Conservation (phyloP, 2,797 vertebrate species). For the Silurus lanzhouensis region DNA sequence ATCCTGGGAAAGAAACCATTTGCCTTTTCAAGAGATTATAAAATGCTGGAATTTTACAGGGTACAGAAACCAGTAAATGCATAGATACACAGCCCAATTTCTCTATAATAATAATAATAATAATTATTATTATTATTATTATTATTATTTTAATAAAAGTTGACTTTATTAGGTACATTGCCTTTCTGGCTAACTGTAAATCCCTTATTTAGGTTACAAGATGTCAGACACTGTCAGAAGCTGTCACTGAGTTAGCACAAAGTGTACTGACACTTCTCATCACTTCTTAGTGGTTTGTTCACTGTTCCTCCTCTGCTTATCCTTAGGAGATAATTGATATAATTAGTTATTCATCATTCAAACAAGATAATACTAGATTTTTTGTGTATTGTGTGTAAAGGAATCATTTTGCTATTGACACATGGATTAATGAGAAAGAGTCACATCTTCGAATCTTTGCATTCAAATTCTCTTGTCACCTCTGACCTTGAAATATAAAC, state of each 20-base stretch:
- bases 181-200: too few relatives aligned
- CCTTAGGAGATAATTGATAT: conserved; percentile 2
- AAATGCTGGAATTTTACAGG: not conserved
- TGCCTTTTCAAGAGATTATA: not conserved
- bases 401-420: not conserved
- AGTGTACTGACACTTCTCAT: not conserved
- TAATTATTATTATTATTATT: too few relatives aligned
- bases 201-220: not conserved
- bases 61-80: not conserved
- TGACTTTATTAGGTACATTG: too few relatives aligned
- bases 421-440: not conserved
- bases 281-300: not conserved
- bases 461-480: not conserved
- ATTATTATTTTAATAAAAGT: too few relatives aligned
- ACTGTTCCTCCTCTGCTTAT: not conserved
- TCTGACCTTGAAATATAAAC: not conserved
- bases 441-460: not conserved
- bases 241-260: not conserved
- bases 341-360: not conserved
- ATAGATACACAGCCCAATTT: too few relatives aligned
- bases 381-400: not conserved
- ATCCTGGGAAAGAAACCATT: not conserved
- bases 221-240: not conserved
- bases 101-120: too few relatives aligned
- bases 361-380: not conserved